Evolutionary conservation across 2,797 vertebrate species (phyloP).

Genomic region (Sebastes hubbsi): DNA sequence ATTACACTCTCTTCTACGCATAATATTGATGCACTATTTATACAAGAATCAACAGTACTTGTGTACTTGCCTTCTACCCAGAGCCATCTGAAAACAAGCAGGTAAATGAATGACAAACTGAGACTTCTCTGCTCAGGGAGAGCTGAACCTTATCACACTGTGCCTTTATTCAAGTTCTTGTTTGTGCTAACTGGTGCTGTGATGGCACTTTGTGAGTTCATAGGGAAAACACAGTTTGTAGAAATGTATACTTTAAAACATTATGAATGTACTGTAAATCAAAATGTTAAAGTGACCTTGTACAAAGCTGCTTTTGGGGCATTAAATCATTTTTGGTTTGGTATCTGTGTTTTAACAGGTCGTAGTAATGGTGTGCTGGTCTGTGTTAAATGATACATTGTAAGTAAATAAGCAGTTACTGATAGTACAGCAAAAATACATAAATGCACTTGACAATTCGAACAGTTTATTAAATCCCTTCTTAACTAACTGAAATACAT

Average conservation of each 20-base stretch:
- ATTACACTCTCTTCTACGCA: neutral
- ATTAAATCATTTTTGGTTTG: conserved; percentile 47
- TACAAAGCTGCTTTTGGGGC: conserved; percentile 32
- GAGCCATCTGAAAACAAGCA: conserved; percentile 6
- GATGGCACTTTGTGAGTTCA: conserved; percentile 15
- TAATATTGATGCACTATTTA: conserved; percentile 24
- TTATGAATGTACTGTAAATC: conserved; percentile 38
- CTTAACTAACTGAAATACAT: conserved; percentile 66
- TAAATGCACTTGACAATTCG: conserved; percentile 46
- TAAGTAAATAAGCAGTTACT: neutral
- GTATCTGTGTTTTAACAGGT: conserved; percentile 23
- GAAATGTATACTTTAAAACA: conserved; percentile 32
- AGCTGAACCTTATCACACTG: conserved; percentile 22
- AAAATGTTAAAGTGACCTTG: conserved; percentile 30
- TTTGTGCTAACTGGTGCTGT: conserved; percentile 32
- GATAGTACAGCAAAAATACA: conserved; percentile 33
- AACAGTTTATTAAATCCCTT: conserved; percentile 75
- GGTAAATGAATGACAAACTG: neutral
- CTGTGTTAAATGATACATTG: neutral
- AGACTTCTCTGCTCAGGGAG: conserved; percentile 45
- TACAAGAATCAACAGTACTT: conserved; percentile 14
- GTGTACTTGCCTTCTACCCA: neutral
- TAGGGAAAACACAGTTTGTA: conserved; percentile 4
- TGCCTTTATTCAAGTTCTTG: conserved; percentile 45
- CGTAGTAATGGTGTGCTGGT: neutral